These are phyloP conservation scores for Porites lutea DNA, from an alignment of 64 coral and sea anemone genomes.

Conservation along the genomic window DNA sequence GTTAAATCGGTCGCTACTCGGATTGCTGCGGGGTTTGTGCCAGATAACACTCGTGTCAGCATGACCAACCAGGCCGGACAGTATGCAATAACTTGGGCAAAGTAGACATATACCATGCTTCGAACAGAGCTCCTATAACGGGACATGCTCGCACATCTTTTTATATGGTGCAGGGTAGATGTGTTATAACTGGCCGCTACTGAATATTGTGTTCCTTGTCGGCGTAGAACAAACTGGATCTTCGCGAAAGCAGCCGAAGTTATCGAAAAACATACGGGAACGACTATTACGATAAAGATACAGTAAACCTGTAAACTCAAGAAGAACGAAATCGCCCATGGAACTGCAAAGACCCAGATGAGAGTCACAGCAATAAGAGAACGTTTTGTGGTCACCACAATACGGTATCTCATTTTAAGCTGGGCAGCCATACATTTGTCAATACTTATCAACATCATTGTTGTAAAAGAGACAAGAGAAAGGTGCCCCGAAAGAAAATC, in stretches of 20 bases:
- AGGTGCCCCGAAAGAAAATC: neutral
- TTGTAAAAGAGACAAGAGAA: neutral
- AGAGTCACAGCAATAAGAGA: neutral
- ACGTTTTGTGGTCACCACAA: neutral
- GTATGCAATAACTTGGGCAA: neutral
- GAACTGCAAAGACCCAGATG: neutral
- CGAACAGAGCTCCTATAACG: neutral
- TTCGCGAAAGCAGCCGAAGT: neutral
- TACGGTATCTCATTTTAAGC: neutral
- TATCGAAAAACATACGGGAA: neutral
- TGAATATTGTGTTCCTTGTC: neutral
- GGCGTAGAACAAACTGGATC: neutral
- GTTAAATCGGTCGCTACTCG: neutral
- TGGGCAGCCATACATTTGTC: constrained; percentile 11
- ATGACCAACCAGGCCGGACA: neutral
- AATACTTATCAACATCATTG: constrained; percentile 7
- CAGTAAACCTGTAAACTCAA: neutral
- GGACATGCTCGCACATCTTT: neutral
- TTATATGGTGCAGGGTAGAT: neutral
- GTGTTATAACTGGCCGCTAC: neutral
- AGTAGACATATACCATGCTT: neutral
- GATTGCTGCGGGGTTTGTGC: neutral
- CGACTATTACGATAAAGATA: neutral
- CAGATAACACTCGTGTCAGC: neutral
- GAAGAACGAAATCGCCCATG: neutral